phyloP scores from a whole-genome alignment of 2,888 invertebrate species.

The Tyria jacobaeae region DNA sequence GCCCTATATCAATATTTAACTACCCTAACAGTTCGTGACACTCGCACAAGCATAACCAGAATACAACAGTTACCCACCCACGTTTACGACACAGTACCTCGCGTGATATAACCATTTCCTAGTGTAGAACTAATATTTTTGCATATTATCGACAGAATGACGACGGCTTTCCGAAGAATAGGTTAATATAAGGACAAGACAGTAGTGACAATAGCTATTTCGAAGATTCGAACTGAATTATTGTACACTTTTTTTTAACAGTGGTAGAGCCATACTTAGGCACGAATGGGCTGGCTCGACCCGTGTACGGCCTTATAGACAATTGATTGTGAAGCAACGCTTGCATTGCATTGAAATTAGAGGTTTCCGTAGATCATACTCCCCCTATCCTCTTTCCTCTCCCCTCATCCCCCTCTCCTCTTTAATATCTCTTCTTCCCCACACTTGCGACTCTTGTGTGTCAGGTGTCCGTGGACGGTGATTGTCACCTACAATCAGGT shows the following conservation, averaged over 20 bases:
- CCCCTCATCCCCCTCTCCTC: too few species aligned
- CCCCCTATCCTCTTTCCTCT: too few species aligned
- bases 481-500: too few species aligned
- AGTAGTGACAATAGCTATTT: not conserved
- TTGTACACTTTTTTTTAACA: not conserved
- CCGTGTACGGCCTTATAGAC: too few species aligned
- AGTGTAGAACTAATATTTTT: slow-evolving; percentile 37
- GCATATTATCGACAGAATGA: slow-evolving; percentile 32
- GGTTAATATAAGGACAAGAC: slow-evolving; percentile 16
- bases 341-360: too few species aligned
- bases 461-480: too few species aligned
- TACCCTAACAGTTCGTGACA: slow-evolving; percentile 1
- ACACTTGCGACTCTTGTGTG: too few species aligned
- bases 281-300: too few species aligned
- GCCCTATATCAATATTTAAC: not conserved
- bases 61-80: slow-evolving; percentile 11
- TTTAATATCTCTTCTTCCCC: too few species aligned
- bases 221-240: not conserved
- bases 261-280: too few species aligned
- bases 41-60: not conserved
- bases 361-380: too few species aligned
- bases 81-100: slow-evolving; percentile 26
- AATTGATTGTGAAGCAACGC: too few species aligned
- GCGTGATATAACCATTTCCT: slow-evolving; percentile 45
- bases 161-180: slow-evolving; percentile 26